A percentile compares a stretch with the other conserved stretches of the same genome.
Evolutionary conservation across 2,888 invertebrate species (phyloP).

Genomic region (Pyralis farinalis): DNA sequence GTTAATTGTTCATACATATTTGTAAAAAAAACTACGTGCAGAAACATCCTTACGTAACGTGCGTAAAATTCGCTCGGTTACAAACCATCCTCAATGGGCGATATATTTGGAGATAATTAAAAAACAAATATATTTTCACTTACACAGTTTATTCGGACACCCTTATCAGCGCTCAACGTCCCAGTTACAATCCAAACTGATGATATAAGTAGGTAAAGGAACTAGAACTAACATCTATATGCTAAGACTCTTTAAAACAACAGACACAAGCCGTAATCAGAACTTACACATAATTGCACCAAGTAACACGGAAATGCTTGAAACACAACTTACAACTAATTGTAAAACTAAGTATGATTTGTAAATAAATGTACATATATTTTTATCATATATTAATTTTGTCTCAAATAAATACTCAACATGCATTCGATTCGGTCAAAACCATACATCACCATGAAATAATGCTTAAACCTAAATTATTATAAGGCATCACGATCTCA

Average conservation of each 20-base stretch:
- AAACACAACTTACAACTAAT: conserved; percentile 37
- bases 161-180: conserved; percentile 40
- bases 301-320: conserved; percentile 63
- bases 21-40: no score
- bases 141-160: conserved; percentile 61
- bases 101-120: conserved; percentile 21
- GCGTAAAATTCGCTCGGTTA: no score
- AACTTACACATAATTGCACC: conserved; percentile 67
- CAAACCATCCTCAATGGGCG: no score
- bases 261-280: conserved; percentile 42
- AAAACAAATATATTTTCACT: conserved; percentile 35
- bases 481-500: conserved; percentile 52
- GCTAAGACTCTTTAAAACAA: conserved; percentile 36
- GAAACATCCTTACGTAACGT: no score
- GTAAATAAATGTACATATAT: conserved; percentile 34
- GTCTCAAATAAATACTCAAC: conserved; percentile 53
- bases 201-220: conserved; percentile 40
- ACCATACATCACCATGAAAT: conserved; percentile 35
- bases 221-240: conserved; percentile 34
- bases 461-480: conserved; percentile 44
- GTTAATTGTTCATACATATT: no score
- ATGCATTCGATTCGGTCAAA: conserved; percentile 20
- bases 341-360: conserved; percentile 38
- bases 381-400: conserved; percentile 39
- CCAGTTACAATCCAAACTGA: conserved; percentile 34